Base-by-base conservation (phyloP, 2,797 vertebrate species). In the Acrossocheilus wenchowensis region DNA sequence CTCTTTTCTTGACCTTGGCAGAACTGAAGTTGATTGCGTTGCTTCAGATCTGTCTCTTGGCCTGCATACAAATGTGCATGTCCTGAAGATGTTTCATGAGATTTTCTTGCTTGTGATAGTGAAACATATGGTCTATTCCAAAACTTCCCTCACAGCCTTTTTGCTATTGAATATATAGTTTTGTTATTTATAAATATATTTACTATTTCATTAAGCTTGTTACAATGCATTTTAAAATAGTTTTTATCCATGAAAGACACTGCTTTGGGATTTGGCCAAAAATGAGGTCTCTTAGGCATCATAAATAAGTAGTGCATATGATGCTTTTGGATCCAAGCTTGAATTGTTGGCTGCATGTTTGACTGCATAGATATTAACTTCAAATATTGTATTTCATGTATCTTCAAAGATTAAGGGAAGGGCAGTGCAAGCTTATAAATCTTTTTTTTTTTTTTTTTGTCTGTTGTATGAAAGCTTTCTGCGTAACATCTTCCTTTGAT, bases 31-130 rank as follows among this genome's bases (percentile, higher is more conserved):
- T 85, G 77, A 72, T 80, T 80, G 68, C 41, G 64, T 62, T 71
- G 66, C 77, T 72, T 78, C 84, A 80, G 84, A 85, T 79, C 45
- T 71, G 84, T 48, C 41, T 85, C 77, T 85, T 48, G 84, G 84
- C 66, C 50, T 72, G 77, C 52, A 80, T 85, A 80, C 52, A 80
- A 80, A 85, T 73, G 41, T 62, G 66, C 41, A 48, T 60, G 52
- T 80, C 26, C 26, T 72, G 39, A 52, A 85, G 66, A 79, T n/a
- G 26, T 54, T 72, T 62, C 17, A 15, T 60, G 39, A 72, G 36
- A 85, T 77, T 50, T 50, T 39, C 54, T 36, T 50, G 57, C 57
- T 36, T 30, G 23, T 19, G 34, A n/a, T 41, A n/a, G 14, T 0
- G 8, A 45, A 45, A 62, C 57, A 64, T 19, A 64, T 17, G 36